phyloP scores from a whole-genome alignment of 2,797 vertebrate species.

The Falco biarmicus region DNA sequence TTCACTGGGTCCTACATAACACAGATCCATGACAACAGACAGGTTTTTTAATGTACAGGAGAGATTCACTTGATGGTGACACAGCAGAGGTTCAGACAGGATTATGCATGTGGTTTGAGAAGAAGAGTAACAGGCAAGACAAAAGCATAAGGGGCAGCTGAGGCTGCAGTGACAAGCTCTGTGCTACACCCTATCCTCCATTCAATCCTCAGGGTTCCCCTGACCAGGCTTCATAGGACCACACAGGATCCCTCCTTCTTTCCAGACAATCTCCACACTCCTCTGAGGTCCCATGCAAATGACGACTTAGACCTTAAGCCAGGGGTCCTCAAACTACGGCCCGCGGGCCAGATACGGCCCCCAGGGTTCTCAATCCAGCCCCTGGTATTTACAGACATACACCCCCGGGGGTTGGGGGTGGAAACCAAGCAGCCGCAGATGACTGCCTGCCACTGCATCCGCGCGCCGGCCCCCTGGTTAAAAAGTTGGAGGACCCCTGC shows the following conservation, averaged over 20 bases:
- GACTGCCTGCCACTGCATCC: too few species aligned
- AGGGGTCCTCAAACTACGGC: too few species aligned
- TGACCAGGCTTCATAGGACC: background rate
- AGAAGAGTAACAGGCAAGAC: background rate
- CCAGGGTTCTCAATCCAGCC: too few species aligned
- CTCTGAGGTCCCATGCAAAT: background rate
- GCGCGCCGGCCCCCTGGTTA: too few species aligned
- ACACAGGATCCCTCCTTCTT: background rate
- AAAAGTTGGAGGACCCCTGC: too few species aligned
- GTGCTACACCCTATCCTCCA: background rate
- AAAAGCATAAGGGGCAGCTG: background rate
- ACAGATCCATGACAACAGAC: background rate
- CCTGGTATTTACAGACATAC: too few species aligned
- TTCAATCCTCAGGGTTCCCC: background rate
- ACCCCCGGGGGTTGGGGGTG: too few species aligned
- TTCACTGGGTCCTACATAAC: background rate
- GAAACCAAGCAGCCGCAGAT: too few species aligned
- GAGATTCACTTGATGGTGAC: background rate
- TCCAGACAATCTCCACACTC: background rate
- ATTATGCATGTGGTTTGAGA: background rate
- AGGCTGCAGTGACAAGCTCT: background rate
- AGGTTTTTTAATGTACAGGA: background rate
- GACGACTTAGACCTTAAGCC: background rate
- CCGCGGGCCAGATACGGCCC: too few species aligned
- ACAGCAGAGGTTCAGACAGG: background rate